Percentiles rank a stretch among this genome's conserved stretches.
These are phyloP conservation scores for Phocoena sinus DNA, from an alignment of 2,113 vertebrate genomes.

Conservation along the genomic window DNA sequence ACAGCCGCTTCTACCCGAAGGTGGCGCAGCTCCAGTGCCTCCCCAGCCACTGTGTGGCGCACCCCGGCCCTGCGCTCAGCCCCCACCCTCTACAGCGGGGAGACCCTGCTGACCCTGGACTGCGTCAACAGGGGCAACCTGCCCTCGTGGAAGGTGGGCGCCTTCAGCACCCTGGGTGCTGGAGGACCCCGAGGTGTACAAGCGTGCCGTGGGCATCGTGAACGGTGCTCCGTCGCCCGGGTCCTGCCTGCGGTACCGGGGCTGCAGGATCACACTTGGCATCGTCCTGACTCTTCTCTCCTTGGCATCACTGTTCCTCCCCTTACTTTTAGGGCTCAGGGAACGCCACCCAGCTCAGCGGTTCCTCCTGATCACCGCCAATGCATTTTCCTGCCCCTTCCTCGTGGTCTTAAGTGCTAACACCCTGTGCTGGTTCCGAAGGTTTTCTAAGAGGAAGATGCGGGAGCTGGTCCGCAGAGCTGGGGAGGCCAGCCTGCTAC, in stretches of 20 bases:
- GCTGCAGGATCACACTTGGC: neutral
- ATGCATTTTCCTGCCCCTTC: neutral
- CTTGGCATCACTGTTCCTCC: fast-evolving
- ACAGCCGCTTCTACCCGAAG: slow-evolving; percentile 65
- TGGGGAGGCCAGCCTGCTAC: slow-evolving; percentile 68
- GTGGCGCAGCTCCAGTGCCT: slow-evolving; percentile 69
- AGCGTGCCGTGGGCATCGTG: slow-evolving; percentile 62
- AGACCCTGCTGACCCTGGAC: slow-evolving; percentile 67
- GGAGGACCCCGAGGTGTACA: slow-evolving; percentile 67
- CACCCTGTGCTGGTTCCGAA: neutral
- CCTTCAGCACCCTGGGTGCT: slow-evolving; percentile 74
- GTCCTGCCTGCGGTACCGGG: slow-evolving; percentile 27
- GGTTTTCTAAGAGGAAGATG: slow-evolving; percentile 41
- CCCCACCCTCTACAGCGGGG: slow-evolving; percentile 73
- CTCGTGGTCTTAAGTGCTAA: neutral
- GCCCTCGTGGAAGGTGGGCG: slow-evolving; percentile 57
- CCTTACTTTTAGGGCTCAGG: fast-evolving
- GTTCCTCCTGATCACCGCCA: fast-evolving
- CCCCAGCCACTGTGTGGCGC: slow-evolving; percentile 41
- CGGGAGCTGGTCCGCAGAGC: slow-evolving; percentile 47
- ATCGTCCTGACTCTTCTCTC: neutral
- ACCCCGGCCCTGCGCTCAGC: slow-evolving; percentile 60
- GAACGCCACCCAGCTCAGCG: fast-evolving
- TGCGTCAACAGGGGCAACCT: slow-evolving; percentile 68
- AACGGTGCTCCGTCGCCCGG: slow-evolving; percentile 53